Evolutionary conservation across 2,113 vertebrate species (phyloP), one percentile per base, ranked within the genome.

Genomic region (Oxyruncus cristatus): DNA sequence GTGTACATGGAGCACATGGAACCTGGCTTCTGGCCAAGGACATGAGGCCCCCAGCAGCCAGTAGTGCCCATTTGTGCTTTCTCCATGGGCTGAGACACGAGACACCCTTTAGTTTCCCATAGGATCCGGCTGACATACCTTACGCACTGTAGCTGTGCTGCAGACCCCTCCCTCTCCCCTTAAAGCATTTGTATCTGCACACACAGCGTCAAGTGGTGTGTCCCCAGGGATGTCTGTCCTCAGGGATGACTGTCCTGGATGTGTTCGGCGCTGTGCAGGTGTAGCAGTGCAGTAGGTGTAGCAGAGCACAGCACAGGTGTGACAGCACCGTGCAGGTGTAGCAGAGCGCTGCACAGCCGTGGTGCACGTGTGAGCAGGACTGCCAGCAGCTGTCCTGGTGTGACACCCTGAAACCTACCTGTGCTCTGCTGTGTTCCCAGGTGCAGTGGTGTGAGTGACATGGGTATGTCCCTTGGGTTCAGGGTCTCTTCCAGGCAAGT

Each of bases 131-230:
- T 37, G 56, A 8, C 20, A 6, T 8, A 18, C 49, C 14, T 59
- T 77, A 11, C 68, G 41, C 1, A 0, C 72, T 14, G 28, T 16
- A 52, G 58, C n/a, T 49, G 63, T 50, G 39, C 49, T 58, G 61
- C 46, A 5, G 21, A 30, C 41, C 32, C 46, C 53, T 37, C 30
- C 44, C 7, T 4, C 63, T 76, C 21, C 83, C 33, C 21, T 8
- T 30, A 1, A 39, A 33, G 5, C 4, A 2, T 30, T 67, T 14
- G 11, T 37, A 2, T 18, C 62, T 61, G 11, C n/a, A 3, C 0
- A 18, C 49, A 30, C 20, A 9, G 24, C 18, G 26, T 47, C n/a
- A 33, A 1, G 35, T 23, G 50, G 18, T 58, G 19, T 32, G 37
- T 13, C 75, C 41, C 47, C 65, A 19, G 63, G 55, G 71, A 1